Base-by-base conservation (phyloP, 92 coral and sea anemone species). In the Zoanthus solanderi region DNA sequence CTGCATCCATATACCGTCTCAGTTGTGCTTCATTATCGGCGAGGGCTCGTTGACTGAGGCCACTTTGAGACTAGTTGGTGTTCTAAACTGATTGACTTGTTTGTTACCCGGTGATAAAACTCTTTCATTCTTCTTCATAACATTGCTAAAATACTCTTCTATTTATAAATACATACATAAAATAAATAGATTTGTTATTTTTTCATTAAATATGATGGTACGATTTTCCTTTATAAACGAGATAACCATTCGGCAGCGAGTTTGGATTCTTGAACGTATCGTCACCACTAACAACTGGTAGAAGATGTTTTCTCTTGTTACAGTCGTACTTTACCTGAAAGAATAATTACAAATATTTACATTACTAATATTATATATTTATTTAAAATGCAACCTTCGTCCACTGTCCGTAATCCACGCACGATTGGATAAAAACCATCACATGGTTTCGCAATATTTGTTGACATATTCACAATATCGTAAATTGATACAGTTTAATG, bases 281-380 rank as follows among this genome's bases (percentile, higher is more conserved):
- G 68, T 76, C 85, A 65, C 77, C 87, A 10, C 85, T 83, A 82
- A 84, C 92, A 37, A 90, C 42, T 9, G 98, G 98, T 28, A 96
- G 91, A 78, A 86, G 90, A 48, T 81, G 85, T 78, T 92, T 92
- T 83, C 75, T 88, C 88, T 76, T 91, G 92, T 93, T 93, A 47
- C 92, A 95, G 28, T 94, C 98, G 44, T 89, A 93, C 90, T 96
- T 96, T 17, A 93, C 98, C 98, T 96, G 85, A 48, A 63, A 73
- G 60, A 15, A 86, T 12, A 92, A 44, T 50, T 18, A 58, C 6
- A 79, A 72, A 18, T 15, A 45, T 67, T 28, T 16, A 17, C 32
- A 68, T 47, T 46, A 37, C 42, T 37, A 37, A 37, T 37, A 37
- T 37, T 37, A 37, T 37, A 37, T 37, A 37, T 37, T 37, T 37